Evolutionary conservation across 1,140 invertebrate species (phyloP), one percentile per base, ranked within the genome.

Genomic region (Caligus rogercresseyi): DNA sequence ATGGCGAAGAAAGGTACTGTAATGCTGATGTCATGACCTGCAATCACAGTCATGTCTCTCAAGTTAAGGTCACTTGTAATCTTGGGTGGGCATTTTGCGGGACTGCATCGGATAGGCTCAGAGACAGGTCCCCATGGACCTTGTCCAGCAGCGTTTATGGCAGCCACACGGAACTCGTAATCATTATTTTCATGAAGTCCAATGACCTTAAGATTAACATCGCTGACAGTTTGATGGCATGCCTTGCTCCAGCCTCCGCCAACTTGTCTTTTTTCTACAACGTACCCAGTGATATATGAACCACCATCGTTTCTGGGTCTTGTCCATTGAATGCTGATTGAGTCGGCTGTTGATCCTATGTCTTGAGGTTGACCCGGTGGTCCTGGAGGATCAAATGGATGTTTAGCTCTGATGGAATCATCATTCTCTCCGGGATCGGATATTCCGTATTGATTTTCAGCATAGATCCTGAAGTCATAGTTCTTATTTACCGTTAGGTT

Each of bases 381-480:
- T 53, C 85, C 86, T 1, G 94, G 93, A 57, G 84, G 81, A 78
- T 95, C 89, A 75, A 94, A 98, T 69, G 93, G 91, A 86, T 94
- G 87, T 76, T 90, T 88, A 0, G 93, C 92, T 66, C 81, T 81
- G 67, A 97, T 87, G 14, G 92, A 85, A 72, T 93, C 87, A 16
- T 79, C 79, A 0, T 90, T 94, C 25, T 79, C 80, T 11, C 85
- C 85, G 4, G 92, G 89, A 67, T 98, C 93, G 23, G 91, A 94
- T 63, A 86, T 82, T 43, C 94, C 95, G 70, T 95, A 92, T 69
- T 90, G 83, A 74, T 98, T 98, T 74, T 98, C 94, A 60, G 94
- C 94, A 78, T 91, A 85, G 1, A 98, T 93, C 64, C 93, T 80
- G 81, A 99, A 98, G 67, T 98, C 93, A 72, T 98, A 98, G 25